phyloP scores from a whole-genome alignment of 2,888 invertebrate genomes.

The Pachycephus smyrnensis region DNA sequence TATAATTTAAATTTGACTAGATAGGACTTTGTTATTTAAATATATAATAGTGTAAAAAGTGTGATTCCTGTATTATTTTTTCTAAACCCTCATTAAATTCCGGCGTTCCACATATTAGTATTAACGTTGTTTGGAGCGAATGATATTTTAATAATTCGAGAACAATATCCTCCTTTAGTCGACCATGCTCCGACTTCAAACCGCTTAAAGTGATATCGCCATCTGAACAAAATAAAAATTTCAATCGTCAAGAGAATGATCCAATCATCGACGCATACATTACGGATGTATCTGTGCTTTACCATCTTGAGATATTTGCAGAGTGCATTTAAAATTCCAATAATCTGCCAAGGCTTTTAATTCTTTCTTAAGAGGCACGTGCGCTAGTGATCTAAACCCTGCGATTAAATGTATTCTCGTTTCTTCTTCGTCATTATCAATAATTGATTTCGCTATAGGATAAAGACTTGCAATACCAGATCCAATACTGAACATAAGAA shows the following conservation, averaged over 20 bases:
- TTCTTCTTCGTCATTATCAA: conserved; percentile 56
- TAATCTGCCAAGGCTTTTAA: conserved; percentile 52
- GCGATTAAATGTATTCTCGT: conserved; percentile 50
- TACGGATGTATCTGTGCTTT: neutral
- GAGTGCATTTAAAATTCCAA: conserved; percentile 59
- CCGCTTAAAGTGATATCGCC: conserved; percentile 41
- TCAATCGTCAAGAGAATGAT: neutral
- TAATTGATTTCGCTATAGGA: conserved; percentile 53
- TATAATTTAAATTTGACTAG: neutral
- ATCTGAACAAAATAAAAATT: conserved; percentile 36
- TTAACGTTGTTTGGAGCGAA: conserved; percentile 41
- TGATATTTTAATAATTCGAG: conserved; percentile 29
- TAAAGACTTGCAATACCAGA: conserved; percentile 59
- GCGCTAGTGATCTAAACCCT: conserved; percentile 50
- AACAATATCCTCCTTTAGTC: conserved; percentile 40
- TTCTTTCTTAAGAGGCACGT: conserved; percentile 54
- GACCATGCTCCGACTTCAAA: conserved; percentile 41
- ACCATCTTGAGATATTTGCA: conserved; percentile 51
- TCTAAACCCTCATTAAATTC: conserved; percentile 48
- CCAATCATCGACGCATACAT: neutral
- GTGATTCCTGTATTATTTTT: conserved; percentile 33
- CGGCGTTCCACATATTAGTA: conserved; percentile 57
- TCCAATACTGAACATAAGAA: conserved; percentile 59
- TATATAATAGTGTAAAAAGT: conserved; percentile 42
- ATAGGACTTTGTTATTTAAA: conserved; percentile 36